phyloP scores from a whole-genome alignment of 2,888 invertebrate genomes.

The Hydraecia micacea region DNA sequence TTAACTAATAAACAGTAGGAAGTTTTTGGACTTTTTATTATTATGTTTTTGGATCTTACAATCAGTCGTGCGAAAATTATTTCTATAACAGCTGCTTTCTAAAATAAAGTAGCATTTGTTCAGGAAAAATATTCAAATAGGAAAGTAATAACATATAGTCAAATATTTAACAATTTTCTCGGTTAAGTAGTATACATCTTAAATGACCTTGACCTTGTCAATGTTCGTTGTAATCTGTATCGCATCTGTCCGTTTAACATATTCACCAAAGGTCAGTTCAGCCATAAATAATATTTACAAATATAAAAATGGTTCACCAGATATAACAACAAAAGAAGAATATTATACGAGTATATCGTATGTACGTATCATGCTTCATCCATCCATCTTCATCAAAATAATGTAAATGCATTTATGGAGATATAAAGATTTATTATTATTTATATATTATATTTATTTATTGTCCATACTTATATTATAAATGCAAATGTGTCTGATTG shows the following conservation, averaged over 20 bases:
- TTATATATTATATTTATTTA: no score
- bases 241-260: conserved; percentile 65
- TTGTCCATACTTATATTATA: background rate
- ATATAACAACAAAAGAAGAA: conserved; percentile 23
- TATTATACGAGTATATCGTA: conserved; percentile 12
- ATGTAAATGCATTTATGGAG: no score
- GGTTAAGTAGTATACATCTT: conserved; percentile 54
- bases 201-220: conserved; percentile 71
- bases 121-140: conserved; percentile 3
- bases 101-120: background rate
- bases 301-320: conserved; percentile 25
- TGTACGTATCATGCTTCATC: no score
- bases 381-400: no score
- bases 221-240: conserved; percentile 68
- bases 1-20: background rate
- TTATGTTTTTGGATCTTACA: background rate
- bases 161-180: conserved; percentile 49
- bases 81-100: background rate
- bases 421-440: no score
- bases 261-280: conserved; percentile 62
- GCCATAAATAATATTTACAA: conserved; percentile 59
- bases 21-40: background rate
- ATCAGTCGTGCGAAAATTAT: background rate
- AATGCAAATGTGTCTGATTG: background rate
- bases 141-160: conserved; percentile 35